Base-by-base conservation (phyloP, 2,888 invertebrate genomes). In the Ophioninae sp. region DNA sequence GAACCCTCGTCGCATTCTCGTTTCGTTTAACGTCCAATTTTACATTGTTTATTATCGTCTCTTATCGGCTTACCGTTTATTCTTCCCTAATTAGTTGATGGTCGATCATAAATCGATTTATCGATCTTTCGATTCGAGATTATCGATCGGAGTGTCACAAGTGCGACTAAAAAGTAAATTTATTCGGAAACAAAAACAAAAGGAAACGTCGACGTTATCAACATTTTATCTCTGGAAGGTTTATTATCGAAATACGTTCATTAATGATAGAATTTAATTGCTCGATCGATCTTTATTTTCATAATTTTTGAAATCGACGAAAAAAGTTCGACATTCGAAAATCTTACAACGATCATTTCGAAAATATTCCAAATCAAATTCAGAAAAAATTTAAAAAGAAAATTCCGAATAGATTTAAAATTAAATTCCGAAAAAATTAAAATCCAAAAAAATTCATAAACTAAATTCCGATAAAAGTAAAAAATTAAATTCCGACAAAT, bases 1-100 rank as follows among this genome's bases (percentile, higher is more conserved):
- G 59, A 64, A 76, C 39, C 37, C 69, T 72, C 64, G 30, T 20
- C 64, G 56, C 37, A 30, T 59, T 76, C 41, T 68, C 69, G 65
- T 81, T 37, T 74, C 69, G 65, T 10, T 13, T 51, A 63, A 58
- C 73, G 39, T 44, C 39, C 68, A 30, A 61, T 39, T 23, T 39
- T 17, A 23, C 22, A 61, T 22, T 64, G 6, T 68, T 17, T 7
- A 68, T 64, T 39, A 61, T 44, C 22, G 59, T 22, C 51, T 71
- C 20, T 58, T 71, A 6, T n/a, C 22, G 59, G 30, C 58, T 30
- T 5, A 0, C 2, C 17, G 51, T 13, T 51, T 51, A 13, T 51
- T 51, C 17, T 51, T 51, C 1, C 17, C 51, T 13, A 51, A 13
- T 17, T 51, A 13, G 17, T 5, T 1, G 3, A 51, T 51, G 10